Base-by-base conservation (phyloP, 2,113 vertebrate genomes). In the Eonycteris spelaea region DNA sequence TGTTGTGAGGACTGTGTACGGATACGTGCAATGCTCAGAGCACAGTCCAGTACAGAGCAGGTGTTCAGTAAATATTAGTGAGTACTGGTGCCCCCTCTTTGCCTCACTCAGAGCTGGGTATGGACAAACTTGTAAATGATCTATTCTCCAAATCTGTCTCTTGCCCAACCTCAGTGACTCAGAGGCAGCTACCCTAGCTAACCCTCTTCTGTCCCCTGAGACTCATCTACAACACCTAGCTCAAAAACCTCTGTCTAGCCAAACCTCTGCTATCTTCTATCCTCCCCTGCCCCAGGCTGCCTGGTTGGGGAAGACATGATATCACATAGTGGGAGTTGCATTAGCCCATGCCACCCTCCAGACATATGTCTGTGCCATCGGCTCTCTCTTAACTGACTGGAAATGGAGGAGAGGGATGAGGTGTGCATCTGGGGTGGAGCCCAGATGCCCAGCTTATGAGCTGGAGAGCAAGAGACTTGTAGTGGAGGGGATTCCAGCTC, bases 111-210 rank as follows among this genome's bases (percentile, higher is more conserved):
- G 38, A 82, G 70, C 45, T 40, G 90, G 40, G 24, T 38, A 55
- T 18, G 43, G 70, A 75, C 71, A 70, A 38, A 65, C 68, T 53
- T 6, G 0, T 24, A 33, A 90, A 74, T 19, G 63, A 92, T 61
- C 82, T 16, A 0, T 55, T 89, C 53, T 93, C 77, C 53, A 86
- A 7, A 86, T 45, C 15, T 80, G 74, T n/a, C 57, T 86, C 79
- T 93, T 90, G 40, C 90, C 90, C 95, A 94, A 35, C 67, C 86
- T 73, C 80, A 28, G 48, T 96, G 95, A 92, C 91, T 92, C 80
- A 96, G 95, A 68, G 68, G 71, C 75, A 63, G 71, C 61, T 84
- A 94, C 84, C 79, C 87, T 59, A 59, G 6, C 73, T 35, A 67
- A 78, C 67, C 3, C 3, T 65, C 84, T 74, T 71, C 55, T 61